Evolutionary conservation across 2,888 invertebrate species (phyloP), one percentile per base, ranked within the genome.

Genomic region (Nowickia ferox): DNA sequence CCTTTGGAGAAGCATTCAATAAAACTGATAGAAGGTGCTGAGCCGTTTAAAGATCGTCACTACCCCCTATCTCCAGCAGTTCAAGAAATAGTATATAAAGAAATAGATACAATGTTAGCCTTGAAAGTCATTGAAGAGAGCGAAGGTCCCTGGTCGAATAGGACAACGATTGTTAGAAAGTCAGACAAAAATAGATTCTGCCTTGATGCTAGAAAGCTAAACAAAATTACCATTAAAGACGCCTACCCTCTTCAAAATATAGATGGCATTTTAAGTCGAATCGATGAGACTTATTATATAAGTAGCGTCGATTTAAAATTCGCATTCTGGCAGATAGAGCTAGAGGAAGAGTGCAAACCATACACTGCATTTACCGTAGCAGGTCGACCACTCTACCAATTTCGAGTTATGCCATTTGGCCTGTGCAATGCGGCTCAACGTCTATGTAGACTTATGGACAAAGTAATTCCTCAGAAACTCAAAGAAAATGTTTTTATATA

Each of bases 41-140:
- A 13, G n/a, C 19, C 55, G 11, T 57, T 57, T 30, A 57, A 57
- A 22, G 51, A 81, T n/a, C 9, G 86, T 1, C 84, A 84, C 22
- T 86, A 79, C n/a, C 84, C 87, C 0, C 42, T 84, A 6, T 86
- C 85, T 1, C 86, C 88, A 9, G 80, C 71, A 5, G 63, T 81
- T 9, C 87, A 87, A 22, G 59, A 66, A 17, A 46, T 84, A 19
- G 53, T 86, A 8, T 84, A 85, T 61, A 63, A 59, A 10, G 90
- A 90, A 75, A 85, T 91, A 1, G 90, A 91, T 22, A 69, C 88
- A 2, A 91, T 91, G 90, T 40, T 91, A 9, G 22, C 9, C 4
- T 22, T 30, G 17, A 53, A 17, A 17, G 53, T 53, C 11, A 53
- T n/a, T 2, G 13, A 74, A 19, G 6, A n/a, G n/a, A n/a, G n/a